Evolutionary conservation across 2,113 vertebrate genomes (phyloP), one percentile per base, ranked within the genome.

Genomic region (Xenopus laevis): DNA sequence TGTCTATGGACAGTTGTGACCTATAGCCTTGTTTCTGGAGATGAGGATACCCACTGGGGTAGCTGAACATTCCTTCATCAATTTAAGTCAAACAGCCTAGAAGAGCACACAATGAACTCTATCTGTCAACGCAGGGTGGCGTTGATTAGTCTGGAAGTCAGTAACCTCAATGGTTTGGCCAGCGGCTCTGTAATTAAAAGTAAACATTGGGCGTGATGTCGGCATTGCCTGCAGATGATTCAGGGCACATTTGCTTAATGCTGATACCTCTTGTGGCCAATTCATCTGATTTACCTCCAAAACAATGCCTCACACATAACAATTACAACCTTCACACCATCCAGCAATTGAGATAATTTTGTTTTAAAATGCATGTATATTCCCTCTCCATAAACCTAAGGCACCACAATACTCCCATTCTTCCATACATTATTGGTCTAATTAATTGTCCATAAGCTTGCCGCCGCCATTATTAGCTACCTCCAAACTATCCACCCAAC

Each of bases 1-100:
- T 59, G 73, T 62, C 47, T 68, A 68, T 4, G 30, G 47, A 21
- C 73, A 55, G 11, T 46, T 21, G 10, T 62, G 30, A 76, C 66
- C 73, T 69, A 23, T 69, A 27, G 52, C 58, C 65, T 75, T 59
- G 40, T 58, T 74, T 20, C 52, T 15, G 20, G 61, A 68, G 63
- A 57, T 23, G 17, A 13, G 18, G 46, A 69, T 62, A 40, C 57
- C 57, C 65, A 68, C 17, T 23, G 50, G 47, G 55, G 18, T 27
- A 27, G 10, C n/a, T 58, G 10, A 18, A n/a, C 17, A 62, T 68
- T 20, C 18, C 20, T 30, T 55, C 58, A 55, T 62, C 65, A 44
- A 75, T 53, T 75, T 61, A 20, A 68, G 72, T 53, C 55, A 44
- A 46, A 55, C 18, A 7, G 18, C 16, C 23, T 52, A 17, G 21